Percentiles rank a stretch among this genome's conserved stretches.
Evolutionary conservation across 2,888 invertebrate species (phyloP).

Genomic region (Euclidia mi): DNA sequence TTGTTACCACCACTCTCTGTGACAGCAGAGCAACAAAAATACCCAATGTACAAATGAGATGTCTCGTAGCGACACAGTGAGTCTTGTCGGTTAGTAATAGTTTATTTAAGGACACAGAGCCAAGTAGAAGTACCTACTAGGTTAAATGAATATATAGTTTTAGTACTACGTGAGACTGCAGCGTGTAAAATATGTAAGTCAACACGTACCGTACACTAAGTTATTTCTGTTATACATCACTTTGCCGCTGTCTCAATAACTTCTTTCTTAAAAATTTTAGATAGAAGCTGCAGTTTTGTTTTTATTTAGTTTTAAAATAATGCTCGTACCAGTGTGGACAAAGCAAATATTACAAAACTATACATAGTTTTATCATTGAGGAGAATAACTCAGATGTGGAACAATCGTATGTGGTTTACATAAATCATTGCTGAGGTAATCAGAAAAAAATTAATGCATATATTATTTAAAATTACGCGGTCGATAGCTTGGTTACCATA

Average conservation of each 20-base stretch:
- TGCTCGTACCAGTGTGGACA: too few relatives aligned
- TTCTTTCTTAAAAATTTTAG: conserved; percentile 23
- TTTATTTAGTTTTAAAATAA: too few relatives aligned
- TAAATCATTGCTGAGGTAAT: too few relatives aligned
- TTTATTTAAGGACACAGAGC: conserved; percentile 24
- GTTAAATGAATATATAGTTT: conserved; percentile 44
- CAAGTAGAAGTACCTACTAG: conserved; percentile 13
- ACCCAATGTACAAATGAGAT: background rate
- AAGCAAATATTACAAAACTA: too few relatives aligned
- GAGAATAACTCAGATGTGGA: too few relatives aligned
- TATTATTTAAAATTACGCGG: too few relatives aligned
- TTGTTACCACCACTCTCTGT: background rate
- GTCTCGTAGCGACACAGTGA: background rate
- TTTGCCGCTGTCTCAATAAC: conserved; percentile 20
- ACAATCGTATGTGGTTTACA: too few relatives aligned
- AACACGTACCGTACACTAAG: conserved; percentile 12
- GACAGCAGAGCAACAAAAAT: background rate
- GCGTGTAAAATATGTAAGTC: background rate
- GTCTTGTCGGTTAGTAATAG: conserved; percentile 1
- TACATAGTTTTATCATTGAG: too few relatives aligned
- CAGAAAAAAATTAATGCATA: too few relatives aligned
- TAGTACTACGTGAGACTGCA: conserved; percentile 23
- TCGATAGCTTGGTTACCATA: too few relatives aligned
- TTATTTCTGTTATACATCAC: conserved; percentile 34
- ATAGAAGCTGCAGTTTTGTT: too few relatives aligned